Conservation (phyloP, 2,113 vertebrate genomes). For the Ptilonorhynchus violaceus region DNA sequence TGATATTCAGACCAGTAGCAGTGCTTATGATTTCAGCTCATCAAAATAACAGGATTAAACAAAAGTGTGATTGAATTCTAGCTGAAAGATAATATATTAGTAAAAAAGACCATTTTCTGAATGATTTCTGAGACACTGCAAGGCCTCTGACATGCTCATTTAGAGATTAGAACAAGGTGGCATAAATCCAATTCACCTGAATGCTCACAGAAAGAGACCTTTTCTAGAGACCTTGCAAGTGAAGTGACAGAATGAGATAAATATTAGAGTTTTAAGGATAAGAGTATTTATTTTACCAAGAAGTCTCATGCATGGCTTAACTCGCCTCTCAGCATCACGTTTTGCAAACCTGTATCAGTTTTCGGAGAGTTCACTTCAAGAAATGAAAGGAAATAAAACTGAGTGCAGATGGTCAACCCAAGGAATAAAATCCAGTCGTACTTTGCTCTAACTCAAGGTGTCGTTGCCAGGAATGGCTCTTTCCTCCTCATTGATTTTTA, state of each 20-base stretch:
- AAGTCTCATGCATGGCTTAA: slow-evolving; percentile 64
- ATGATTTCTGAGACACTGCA: slow-evolving; percentile 60
- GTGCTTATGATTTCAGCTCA: background rate
- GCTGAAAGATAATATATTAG: slow-evolving; percentile 31
- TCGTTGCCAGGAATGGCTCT: background rate
- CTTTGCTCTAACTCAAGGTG: slow-evolving; percentile 1
- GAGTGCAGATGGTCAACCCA: background rate
- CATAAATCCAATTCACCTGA: slow-evolving; percentile 68
- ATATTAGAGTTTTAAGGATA: slow-evolving; percentile 63
- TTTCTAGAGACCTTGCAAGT: slow-evolving; percentile 44
- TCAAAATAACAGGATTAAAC: slow-evolving; percentile 20
- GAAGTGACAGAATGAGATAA: slow-evolving; percentile 66
- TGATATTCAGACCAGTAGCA: background rate
- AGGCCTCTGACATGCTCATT: slow-evolving; percentile 67
- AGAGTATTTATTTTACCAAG: slow-evolving; percentile 54
- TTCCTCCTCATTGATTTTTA: background rate
- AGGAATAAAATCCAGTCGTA: slow-evolving; percentile 26
- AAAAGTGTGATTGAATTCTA: slow-evolving; percentile 59
- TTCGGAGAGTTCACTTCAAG: slow-evolving; percentile 15
- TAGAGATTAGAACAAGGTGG: slow-evolving; percentile 46
- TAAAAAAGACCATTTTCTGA: slow-evolving; percentile 57
- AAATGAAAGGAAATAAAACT: slow-evolving; percentile 51
- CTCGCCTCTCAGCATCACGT: slow-evolving; percentile 49
- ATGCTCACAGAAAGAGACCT: slow-evolving; percentile 48
- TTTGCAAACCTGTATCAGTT: slow-evolving; percentile 40